Evolutionary conservation across 2,888 invertebrate genomes (phyloP), one percentile per base, ranked within the genome.

Genomic region (Xiphydria camelus): DNA sequence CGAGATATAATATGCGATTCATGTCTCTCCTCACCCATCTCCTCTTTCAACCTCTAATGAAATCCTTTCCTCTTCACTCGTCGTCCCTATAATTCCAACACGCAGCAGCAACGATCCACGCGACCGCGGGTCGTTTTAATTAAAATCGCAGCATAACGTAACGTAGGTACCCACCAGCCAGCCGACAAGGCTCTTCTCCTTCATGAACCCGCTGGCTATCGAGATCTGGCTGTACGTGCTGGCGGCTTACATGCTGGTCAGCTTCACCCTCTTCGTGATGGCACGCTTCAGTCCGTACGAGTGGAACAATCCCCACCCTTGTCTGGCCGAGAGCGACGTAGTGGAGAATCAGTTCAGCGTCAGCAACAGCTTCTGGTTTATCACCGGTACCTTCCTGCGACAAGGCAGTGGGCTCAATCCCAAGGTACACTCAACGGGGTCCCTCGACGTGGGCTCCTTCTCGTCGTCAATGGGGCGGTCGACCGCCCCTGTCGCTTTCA

Each of bases 251-350:
- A 83, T 96, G 57, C 83, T 96, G 57, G 96, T 97, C 52, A 91
- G 92, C 17, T 91, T 93, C 75, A 93, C 94, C 0, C 82, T 98
- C 61, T 97, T 96, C 77, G 91, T 98, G 41, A 91, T 98, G 84
- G 97, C 97, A 4, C 81, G 96, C 55, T 97, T 98, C 78, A 94
- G 93, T 20, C 98, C 98, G 1, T 95, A 95, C 76, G 97, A 97
- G 76, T 94, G 94, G 93, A 87, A 91, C 64, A 87, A 87, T 72
- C 85, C 85, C 4, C 86, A 90, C 67, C 87, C 89, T 1, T 90
- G 90, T 66, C 84, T 88, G 12, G 87, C 87, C 55, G 88, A 90
- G 67, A 87, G 87, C 33, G 92, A 94, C 76, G 83, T 91, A 53
- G 83, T 92, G 55, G 93, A 94, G 69, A 97, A 97, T 76, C 95